Conservation (phyloP, 2,888 invertebrate species). For the Abrostola triplasia region DNA sequence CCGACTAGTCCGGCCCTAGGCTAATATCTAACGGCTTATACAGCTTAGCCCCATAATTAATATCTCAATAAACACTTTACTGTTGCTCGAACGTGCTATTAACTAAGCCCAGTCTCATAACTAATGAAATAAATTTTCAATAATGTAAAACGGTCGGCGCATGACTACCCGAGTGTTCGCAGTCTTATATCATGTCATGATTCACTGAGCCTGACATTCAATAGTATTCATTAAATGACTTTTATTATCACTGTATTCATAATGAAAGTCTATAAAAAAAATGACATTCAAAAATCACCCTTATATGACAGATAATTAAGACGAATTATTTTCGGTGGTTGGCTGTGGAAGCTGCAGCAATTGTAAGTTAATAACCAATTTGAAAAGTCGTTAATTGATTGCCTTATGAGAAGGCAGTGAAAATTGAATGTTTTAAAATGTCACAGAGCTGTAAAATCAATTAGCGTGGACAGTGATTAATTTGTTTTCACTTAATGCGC, state of each 20-base stretch:
- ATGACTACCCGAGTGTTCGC: slow-evolving; percentile 55
- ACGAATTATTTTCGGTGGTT: not conserved
- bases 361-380: slow-evolving; percentile 57
- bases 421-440: slow-evolving; percentile 43
- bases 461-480: slow-evolving; percentile 43
- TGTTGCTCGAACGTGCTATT: slow-evolving; percentile 21
- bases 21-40: not conserved
- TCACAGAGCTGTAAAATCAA: slow-evolving; percentile 39
- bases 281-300: slow-evolving; percentile 5
- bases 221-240: slow-evolving; percentile 14
- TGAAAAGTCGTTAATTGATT: slow-evolving; percentile 49
- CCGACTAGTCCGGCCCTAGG: not conserved
- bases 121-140: slow-evolving; percentile 52
- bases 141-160: slow-evolving; percentile 46
- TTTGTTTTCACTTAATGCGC: slow-evolving; percentile 28
- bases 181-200: slow-evolving; percentile 51
- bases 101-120: slow-evolving; percentile 30
- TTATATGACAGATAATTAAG: slow-evolving; percentile 15
- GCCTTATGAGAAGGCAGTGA: slow-evolving; percentile 31
- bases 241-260: slow-evolving; percentile 21
- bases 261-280: slow-evolving; percentile 3
- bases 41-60: not conserved
- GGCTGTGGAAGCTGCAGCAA: slow-evolving; percentile 29
- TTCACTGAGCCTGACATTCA: slow-evolving; percentile 20
- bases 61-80: slow-evolving; percentile 15